These are phyloP conservation scores for Eurois occulta DNA, from an alignment of 2,888 invertebrate species.

Conservation along the genomic window DNA sequence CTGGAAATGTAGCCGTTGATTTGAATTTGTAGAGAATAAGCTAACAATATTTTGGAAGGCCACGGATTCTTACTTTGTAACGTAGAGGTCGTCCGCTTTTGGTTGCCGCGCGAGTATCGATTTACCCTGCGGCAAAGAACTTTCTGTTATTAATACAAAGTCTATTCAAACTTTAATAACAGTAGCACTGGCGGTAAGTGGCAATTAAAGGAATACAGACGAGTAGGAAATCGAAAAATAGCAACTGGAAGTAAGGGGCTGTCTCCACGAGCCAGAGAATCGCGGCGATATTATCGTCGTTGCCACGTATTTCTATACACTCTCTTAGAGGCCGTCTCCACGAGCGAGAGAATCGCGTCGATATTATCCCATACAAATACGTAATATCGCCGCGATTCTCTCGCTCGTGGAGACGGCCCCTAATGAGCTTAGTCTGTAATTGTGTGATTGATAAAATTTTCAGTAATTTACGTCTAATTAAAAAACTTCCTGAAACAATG, in stretches of 20 bases:
- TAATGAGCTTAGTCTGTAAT: too few relatives aligned
- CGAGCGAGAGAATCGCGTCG: too few relatives aligned
- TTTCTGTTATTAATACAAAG: conserved; percentile 76
- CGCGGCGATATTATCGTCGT: too few relatives aligned
- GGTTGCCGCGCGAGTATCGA: conserved; percentile 81
- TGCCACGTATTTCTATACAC: too few relatives aligned
- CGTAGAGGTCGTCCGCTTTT: conserved; percentile 75
- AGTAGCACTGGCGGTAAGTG: conserved; percentile 50
- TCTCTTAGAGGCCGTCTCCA: too few relatives aligned
- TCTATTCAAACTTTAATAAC: conserved; percentile 65
- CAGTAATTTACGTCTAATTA: conserved; percentile 64
- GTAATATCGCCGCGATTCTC: too few relatives aligned
- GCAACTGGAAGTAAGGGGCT: conserved; percentile 37
- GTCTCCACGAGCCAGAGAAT: too few relatives aligned
- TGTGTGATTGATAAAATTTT: conserved; percentile 51
- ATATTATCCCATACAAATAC: too few relatives aligned
- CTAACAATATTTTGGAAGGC: conserved; percentile 73
- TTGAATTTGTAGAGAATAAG: conserved; percentile 69
- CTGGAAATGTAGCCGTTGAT: conserved; percentile 59
- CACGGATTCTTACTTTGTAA: conserved; percentile 76
- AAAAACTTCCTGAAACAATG: conserved; percentile 64
- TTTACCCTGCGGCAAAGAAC: conserved; percentile 80
- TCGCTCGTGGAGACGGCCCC: too few relatives aligned
- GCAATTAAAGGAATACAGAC: conserved; percentile 60
- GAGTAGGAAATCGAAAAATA: conserved; percentile 40